Evolutionary conservation across 2,888 invertebrate genomes (phyloP), one percentile per base, ranked within the genome.

Genomic region (Drosophila monieri): DNA sequence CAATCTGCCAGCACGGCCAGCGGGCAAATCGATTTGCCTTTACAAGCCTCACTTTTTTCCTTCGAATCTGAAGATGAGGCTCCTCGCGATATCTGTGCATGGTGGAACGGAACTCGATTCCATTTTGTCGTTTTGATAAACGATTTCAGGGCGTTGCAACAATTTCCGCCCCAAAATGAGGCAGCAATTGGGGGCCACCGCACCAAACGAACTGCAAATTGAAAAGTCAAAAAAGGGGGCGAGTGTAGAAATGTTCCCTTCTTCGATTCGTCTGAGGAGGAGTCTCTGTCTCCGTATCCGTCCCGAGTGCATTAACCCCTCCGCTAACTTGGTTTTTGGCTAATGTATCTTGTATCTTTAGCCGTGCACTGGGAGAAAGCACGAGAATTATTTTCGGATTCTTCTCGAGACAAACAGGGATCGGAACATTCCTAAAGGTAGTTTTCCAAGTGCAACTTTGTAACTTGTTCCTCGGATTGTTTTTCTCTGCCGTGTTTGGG

Each of bases 91-190:
- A 46, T 66, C 58, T 55, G 10, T 55, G 61, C 61, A 55, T 74
- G 69, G 62, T 59, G 60, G 67, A 81, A 78, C 88, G 88, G 85
- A 85, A 84, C 84, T 88, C 89, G 85, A 88, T 83, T 88, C 80
- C 89, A 84, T 88, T 83, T 88, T 87, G 86, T 88, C 84, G 77
- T 87, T 89, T 81, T 87, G 86, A 89, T 88, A 89, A 87, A 89
- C 89, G 89, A 89, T 89, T 88, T 73, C 79, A 74, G 86, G 89
- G 86, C 86, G 86, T 87, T 87, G 86, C 86, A 87, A 86, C 89
- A 89, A 89, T 88, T 88, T 87, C 86, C 86, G 89, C 88, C 84
- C 78, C 69, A 78, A 86, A 88, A 85, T 78, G 84, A 86, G 73
- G 66, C 74, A 60, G 65, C 76, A 87, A 78, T 74, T 74, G 46